Evolutionary conservation across 92 coral and sea anemone genomes (phyloP).

Genomic region (Palythoa grandiflora): DNA sequence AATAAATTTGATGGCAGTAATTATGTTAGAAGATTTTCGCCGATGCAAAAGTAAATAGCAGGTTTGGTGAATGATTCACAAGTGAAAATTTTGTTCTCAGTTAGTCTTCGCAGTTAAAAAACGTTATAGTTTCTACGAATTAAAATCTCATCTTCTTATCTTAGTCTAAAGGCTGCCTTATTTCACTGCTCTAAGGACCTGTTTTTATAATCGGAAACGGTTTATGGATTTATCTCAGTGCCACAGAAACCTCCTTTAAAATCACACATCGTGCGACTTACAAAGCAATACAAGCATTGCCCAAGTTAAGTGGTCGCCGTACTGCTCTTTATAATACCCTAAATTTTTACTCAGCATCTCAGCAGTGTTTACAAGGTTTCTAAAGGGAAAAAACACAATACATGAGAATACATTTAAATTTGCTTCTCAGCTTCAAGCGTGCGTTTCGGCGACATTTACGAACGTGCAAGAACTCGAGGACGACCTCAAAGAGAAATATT

Average conservation of each 20-base stretch:
- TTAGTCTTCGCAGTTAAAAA: neutral
- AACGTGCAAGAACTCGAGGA: neutral
- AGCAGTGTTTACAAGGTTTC: slow-evolving; percentile 3
- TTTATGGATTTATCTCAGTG: neutral
- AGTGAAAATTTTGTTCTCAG: too few species aligned
- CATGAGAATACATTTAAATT: neutral
- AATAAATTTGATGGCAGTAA: neutral
- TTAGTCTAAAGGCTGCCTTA: neutral
- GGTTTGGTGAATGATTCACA: too few species aligned
- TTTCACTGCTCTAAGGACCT: slow-evolving; percentile 13
- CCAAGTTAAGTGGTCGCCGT: neutral
- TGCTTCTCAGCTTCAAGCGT: slow-evolving; percentile 12
- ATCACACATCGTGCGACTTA: neutral
- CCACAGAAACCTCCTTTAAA: slow-evolving; percentile 20
- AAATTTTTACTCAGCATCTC: neutral
- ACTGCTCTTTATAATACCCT: neutral
- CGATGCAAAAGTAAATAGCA: neutral
- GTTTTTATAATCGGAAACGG: slow-evolving; percentile 1
- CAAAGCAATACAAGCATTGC: neutral
- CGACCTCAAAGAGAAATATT: neutral
- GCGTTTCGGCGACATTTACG: neutral
- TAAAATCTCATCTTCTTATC: too few species aligned
- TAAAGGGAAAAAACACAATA: neutral
- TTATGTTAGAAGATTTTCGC: too few species aligned
- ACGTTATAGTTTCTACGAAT: neutral